A percentile compares a stretch with the other conserved stretches of the same genome.
These are phyloP conservation scores for Harmothoe impar DNA, from an alignment of 2,888 invertebrate genomes.

Conservation along the genomic window DNA sequence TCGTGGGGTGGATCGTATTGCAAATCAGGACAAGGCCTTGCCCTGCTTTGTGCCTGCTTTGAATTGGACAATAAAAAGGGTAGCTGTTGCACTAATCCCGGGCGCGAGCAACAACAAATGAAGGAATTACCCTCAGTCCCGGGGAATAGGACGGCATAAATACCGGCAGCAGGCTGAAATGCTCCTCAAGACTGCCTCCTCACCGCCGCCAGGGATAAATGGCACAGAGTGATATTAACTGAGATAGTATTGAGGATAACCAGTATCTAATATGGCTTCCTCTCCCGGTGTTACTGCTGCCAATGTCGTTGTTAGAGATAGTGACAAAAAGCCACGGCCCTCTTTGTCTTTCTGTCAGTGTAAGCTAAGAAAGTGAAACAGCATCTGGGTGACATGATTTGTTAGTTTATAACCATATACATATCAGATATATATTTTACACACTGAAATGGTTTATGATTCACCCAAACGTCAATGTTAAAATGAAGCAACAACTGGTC, in stretches of 20 bases:
- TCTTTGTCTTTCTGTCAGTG: background rate
- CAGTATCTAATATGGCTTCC: constrained; percentile 13
- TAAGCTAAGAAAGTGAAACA: too few species aligned
- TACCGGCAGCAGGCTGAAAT: background rate
- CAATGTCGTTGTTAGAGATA: too few species aligned
- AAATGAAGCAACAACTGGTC: too few species aligned
- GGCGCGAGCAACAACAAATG: constrained; percentile 2
- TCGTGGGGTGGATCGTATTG: background rate
- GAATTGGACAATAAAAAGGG: constrained; percentile 57
- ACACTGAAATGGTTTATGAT: too few species aligned
- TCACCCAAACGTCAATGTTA: too few species aligned
- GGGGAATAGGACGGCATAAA: constrained; percentile 15
- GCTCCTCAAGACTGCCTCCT: background rate
- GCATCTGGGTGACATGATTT: too few species aligned
- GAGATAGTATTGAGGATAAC: background rate
- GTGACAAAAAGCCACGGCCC: too few species aligned
- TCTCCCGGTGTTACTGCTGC: too few species aligned
- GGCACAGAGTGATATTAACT: constrained; percentile 29
- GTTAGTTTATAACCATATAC: too few species aligned
- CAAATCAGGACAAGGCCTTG: background rate
- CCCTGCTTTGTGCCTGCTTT: background rate
- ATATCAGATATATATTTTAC: too few species aligned
- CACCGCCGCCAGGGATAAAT: background rate
- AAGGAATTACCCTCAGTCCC: constrained; percentile 22
- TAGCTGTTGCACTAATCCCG: constrained; percentile 54